These are phyloP conservation scores for Trachelus troglodyta DNA, from an alignment of 2,888 invertebrate species.

Conservation along the genomic window DNA sequence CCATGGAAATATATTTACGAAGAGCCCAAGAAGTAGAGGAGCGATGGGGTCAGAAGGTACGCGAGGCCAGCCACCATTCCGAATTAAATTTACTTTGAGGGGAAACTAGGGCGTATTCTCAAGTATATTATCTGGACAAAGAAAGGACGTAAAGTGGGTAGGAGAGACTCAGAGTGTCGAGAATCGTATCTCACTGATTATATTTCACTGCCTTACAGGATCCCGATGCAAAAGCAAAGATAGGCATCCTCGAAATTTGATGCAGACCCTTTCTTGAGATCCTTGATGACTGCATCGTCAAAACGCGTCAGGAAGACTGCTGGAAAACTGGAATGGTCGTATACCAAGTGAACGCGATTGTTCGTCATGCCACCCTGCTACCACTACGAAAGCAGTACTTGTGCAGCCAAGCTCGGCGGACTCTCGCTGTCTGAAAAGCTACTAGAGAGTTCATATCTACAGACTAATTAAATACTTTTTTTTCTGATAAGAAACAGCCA, in stretches of 20 bases:
- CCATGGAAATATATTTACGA: constrained; percentile 3
- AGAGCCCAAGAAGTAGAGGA: background rate
- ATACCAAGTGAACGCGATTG: too few relatives aligned
- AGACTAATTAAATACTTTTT: background rate
- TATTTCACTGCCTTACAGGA: background rate
- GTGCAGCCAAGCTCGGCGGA: too few relatives aligned
- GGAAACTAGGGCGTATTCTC: background rate
- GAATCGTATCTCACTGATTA: constrained; percentile 2
- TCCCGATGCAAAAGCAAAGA: background rate
- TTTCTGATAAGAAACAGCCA: background rate
- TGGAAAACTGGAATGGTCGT: too few relatives aligned
- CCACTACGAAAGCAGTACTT: too few relatives aligned
- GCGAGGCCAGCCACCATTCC: background rate
- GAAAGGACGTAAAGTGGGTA: background rate
- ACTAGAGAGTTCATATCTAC: background rate
- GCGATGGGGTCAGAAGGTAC: background rate
- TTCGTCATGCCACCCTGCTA: too few relatives aligned
- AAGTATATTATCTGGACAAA: constrained; percentile 3
- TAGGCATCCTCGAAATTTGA: background rate
- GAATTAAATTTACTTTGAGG: constrained; percentile 6
- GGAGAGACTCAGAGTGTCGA: background rate
- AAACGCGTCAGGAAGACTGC: too few relatives aligned
- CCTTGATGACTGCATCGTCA: too few relatives aligned
- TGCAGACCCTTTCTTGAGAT: background rate
- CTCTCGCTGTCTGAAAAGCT: background rate